Percentiles rank a stretch among this genome's conserved stretches.
Evolutionary conservation across 2,113 vertebrate species (phyloP).

Genomic region (Noturus placidus): DNA sequence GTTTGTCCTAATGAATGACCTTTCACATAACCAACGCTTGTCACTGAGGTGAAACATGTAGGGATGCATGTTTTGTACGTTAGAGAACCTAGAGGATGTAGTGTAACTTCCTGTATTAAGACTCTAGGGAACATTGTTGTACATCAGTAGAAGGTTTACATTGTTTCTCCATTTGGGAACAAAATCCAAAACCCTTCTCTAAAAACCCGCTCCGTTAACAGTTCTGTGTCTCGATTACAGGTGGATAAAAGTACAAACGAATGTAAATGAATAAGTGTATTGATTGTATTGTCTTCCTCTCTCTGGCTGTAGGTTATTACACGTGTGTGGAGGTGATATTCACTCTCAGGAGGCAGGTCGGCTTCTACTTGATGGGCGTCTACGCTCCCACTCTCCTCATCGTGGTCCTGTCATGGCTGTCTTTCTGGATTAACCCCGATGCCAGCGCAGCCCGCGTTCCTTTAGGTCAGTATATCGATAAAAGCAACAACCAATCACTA

Average conservation of each 20-base stretch:
- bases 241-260: too few relatives aligned
- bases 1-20: not conserved
- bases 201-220: not conserved
- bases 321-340: slow-evolving; percentile 98
- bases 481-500: not conserved
- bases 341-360: slow-evolving; percentile 90
- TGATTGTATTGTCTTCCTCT: not conserved
- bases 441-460: slow-evolving; percentile 94
- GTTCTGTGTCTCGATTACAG: not conserved
- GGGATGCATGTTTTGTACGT: too few relatives aligned
- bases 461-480: slow-evolving; percentile 75
- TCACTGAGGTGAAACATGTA: too few relatives aligned
- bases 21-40: not conserved
- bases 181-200: too few relatives aligned
- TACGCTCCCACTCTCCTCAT: slow-evolving; percentile 93
- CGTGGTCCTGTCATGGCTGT: slow-evolving; percentile 94
- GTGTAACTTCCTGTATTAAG: too few relatives aligned
- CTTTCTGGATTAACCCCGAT: slow-evolving; percentile 99
- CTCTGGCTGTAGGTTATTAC: slow-evolving; percentile 82
- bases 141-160: too few relatives aligned
- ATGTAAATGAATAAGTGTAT: not conserved
- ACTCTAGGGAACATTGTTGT: too few relatives aligned
- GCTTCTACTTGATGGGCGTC: slow-evolving; percentile 98
- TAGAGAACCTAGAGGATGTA: not conserved
- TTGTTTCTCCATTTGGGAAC: too few relatives aligned